These are phyloP conservation scores for Falcunculus frontatus DNA, from an alignment of 2,113 vertebrate genomes.

Conservation along the genomic window DNA sequence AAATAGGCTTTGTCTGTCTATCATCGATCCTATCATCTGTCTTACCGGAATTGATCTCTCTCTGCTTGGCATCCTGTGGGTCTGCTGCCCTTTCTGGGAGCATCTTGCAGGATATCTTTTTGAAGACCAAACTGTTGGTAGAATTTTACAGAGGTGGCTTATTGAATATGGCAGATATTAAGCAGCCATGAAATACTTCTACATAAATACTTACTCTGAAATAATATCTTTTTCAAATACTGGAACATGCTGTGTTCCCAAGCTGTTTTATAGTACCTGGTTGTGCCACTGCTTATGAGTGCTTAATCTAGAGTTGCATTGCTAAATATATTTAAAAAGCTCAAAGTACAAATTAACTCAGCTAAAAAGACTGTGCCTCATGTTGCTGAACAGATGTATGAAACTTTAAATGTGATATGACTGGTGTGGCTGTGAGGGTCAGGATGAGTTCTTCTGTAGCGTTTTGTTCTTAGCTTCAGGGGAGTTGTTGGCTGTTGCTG, in stretches of 20 bases:
- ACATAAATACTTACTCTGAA: not conserved
- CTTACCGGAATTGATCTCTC: not conserved
- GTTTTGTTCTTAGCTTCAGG: not conserved
- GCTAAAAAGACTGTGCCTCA: not conserved
- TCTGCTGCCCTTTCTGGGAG: not conserved
- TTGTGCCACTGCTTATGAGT: not conserved
- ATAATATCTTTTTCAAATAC: not conserved
- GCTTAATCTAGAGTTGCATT: not conserved
- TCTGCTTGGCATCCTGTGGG: not conserved
- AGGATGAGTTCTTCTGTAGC: not conserved
- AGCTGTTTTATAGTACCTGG: not conserved
- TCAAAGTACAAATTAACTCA: not conserved
- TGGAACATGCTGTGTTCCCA: not conserved
- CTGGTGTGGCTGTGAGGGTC: not conserved
- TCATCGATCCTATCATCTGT: not conserved
- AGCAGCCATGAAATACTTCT: not conserved
- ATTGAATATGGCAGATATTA: not conserved
- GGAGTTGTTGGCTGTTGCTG: not conserved
- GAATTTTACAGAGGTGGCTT: not conserved
- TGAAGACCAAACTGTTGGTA: not conserved
- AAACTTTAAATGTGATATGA: not conserved
- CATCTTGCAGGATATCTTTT: not conserved
- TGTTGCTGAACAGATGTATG: not conserved
- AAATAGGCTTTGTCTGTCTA: not conserved
- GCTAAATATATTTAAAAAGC: not conserved